Evolutionary conservation across 2,113 vertebrate genomes (phyloP), one percentile per base, ranked within the genome.

Genomic region (Microcebus murinus): DNA sequence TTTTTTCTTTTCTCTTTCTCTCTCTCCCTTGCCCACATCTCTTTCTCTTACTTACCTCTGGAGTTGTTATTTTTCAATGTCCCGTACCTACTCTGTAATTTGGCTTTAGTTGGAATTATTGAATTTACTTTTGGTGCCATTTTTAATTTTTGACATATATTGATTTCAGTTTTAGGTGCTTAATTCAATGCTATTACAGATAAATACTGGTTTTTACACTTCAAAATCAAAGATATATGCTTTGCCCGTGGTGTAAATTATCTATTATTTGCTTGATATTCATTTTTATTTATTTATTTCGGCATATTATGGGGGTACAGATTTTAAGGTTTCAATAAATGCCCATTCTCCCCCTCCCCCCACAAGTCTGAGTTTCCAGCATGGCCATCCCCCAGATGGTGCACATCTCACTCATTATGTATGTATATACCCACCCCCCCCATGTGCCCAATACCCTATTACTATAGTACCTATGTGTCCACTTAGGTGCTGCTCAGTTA

Each of bases 211-310:
- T 36, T 97, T 97, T 96, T 95, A 93, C 42, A 68, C 74, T 91
- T 96, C 87, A 96, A 93, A 98, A 95, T 96, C 96, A 98, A 98
- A 97, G 89, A 90, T 48, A 48, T 11, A 65, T 93, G 36, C 63
- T 96, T 97, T 95, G 70, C 15, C 34, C 84, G 39, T 65, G 73
- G 10, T 1, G 50, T 95, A 97, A 95, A 97, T 74, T 91, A 91
- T 71, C 57, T 29, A 86, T 93, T 95, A 96, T 98, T 97, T 97
- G 96, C 96, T 94, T 96, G 93, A 95, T 97, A 98, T 98, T 98
- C 63, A 55, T 97, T 97, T 98, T 97, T 97, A 96, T 98, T 96
- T 97, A 97, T 98, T 97, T 97, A 96, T 98, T 96, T 42, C 6
- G 42, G 42, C 42, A 42, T 42, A 42, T 42, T 42, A 42, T 42